These are phyloP conservation scores for Castor canadensis DNA, from an alignment of 2,113 vertebrate genomes.

Conservation along the genomic window DNA sequence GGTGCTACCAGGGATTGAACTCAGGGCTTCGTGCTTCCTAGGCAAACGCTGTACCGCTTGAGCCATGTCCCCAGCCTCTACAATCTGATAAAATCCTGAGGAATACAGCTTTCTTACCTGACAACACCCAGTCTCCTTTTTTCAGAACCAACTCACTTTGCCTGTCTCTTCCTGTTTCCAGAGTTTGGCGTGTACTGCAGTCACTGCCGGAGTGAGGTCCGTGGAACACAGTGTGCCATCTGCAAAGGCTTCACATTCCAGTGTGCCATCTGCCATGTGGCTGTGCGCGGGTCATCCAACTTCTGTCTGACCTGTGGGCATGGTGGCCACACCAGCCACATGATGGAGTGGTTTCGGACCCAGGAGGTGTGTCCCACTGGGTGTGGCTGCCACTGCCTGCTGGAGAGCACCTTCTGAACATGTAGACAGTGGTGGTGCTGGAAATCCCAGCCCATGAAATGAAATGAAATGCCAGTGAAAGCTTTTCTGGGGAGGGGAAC, in stretches of 20 bases:
- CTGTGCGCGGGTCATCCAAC: slow-evolving; percentile 95
- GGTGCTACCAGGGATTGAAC: too few relatives aligned
- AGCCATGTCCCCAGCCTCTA: too few relatives aligned
- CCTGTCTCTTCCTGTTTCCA: slow-evolving; percentile 64
- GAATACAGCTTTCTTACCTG: background rate
- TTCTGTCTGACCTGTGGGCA: slow-evolving; percentile 98
- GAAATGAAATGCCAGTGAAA: background rate
- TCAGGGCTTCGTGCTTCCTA: too few relatives aligned
- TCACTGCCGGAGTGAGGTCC: slow-evolving; percentile 95
- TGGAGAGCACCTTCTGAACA: slow-evolving; percentile 95
- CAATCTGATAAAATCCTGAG: background rate
- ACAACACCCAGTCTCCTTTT: background rate
- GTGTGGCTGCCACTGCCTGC: slow-evolving; percentile 96
- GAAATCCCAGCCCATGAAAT: rapidly evolving
- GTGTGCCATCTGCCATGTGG: slow-evolving; percentile 97
- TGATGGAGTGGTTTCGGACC: slow-evolving; percentile 98
- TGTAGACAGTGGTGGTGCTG: rapidly evolving
- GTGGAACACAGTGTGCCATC: slow-evolving; percentile 94
- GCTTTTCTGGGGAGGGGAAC: too few relatives aligned
- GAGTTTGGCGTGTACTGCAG: slow-evolving; percentile 98
- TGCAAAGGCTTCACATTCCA: slow-evolving; percentile 98
- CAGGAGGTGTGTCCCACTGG: slow-evolving; percentile 97
- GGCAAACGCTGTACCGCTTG: too few relatives aligned
- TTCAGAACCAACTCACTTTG: background rate
- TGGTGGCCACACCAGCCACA: slow-evolving; percentile 96